These are phyloP conservation scores for Cryptocheilus praepositus DNA, from an alignment of 2,888 invertebrate genomes.

Conservation along the genomic window DNA sequence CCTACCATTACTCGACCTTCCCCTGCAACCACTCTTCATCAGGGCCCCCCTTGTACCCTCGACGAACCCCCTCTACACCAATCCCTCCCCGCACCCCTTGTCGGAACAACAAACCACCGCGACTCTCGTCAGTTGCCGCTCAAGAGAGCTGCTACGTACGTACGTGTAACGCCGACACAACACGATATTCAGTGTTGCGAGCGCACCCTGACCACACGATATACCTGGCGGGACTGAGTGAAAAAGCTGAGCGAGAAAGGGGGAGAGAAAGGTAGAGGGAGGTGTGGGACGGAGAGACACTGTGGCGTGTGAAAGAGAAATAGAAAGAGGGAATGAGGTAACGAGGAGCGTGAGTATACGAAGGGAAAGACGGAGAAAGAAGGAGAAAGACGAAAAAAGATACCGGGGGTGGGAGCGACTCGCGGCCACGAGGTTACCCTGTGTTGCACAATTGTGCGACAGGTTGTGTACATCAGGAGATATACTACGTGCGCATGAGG, in stretches of 20 bases:
- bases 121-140: conserved; percentile 58
- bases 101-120: conserved; percentile 53
- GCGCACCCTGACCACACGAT: conserved; percentile 19
- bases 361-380: conserved; percentile 6
- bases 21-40: conserved; percentile 15
- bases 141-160: conserved; percentile 49
- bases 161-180: conserved; percentile 29
- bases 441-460: conserved; percentile 33
- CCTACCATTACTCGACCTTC: conserved; percentile 12
- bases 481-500: background rate
- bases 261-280: conserved; percentile 14
- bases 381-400: background rate
- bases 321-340: background rate
- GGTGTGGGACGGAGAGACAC: conserved; percentile 10
- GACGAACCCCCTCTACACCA: conserved; percentile 24
- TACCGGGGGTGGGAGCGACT: conserved; percentile 1
- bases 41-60: conserved; percentile 22
- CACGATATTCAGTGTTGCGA: conserved; percentile 20
- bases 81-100: conserved; percentile 31
- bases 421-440: conserved; percentile 14
- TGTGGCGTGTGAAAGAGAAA: conserved; percentile 12
- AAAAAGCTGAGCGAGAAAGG: conserved; percentile 6
- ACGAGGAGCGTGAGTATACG: background rate
- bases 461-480: conserved; percentile 8
- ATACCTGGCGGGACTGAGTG: conserved; percentile 32